phyloP scores from a whole-genome alignment of 2,113 vertebrate genomes.

The Phylloscopus trochiloides region DNA sequence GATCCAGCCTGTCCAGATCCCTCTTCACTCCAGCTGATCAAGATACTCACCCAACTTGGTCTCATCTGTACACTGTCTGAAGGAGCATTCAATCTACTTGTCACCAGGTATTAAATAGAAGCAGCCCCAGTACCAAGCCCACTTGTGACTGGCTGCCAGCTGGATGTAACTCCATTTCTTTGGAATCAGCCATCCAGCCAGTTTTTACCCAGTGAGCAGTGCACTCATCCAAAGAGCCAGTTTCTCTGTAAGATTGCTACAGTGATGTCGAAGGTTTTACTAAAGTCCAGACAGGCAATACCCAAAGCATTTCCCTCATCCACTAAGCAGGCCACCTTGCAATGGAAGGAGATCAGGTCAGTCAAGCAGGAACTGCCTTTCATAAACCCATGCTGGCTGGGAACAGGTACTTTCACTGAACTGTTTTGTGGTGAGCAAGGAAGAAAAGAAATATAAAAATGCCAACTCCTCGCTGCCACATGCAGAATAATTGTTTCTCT shows the following conservation, averaged over 20 bases:
- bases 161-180: not conserved
- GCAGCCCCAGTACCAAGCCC: not conserved
- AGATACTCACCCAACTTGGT: not conserved
- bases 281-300: not conserved
- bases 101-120: not conserved
- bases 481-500: not conserved
- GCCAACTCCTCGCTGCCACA: not conserved
- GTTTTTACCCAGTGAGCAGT: not conserved
- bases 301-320: not conserved
- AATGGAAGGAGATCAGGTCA: not conserved
- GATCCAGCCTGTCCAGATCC: not conserved
- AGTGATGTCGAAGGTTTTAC: not conserved
- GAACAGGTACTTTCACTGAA: not conserved
- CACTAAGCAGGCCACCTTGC: not conserved
- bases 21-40: not conserved
- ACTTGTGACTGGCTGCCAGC: not conserved
- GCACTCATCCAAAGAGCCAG: not conserved
- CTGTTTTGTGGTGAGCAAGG: not conserved
- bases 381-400: not conserved
- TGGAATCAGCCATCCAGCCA: not conserved
- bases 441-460: not conserved
- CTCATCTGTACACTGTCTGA: not conserved
- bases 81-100: fast-evolving
- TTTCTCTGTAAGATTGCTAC: not conserved
- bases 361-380: not conserved